Percentiles rank a stretch among this genome's conserved stretches.
Evolutionary conservation across 2,797 vertebrate species (phyloP).

Genomic region (Catostomus latipinnis): DNA sequence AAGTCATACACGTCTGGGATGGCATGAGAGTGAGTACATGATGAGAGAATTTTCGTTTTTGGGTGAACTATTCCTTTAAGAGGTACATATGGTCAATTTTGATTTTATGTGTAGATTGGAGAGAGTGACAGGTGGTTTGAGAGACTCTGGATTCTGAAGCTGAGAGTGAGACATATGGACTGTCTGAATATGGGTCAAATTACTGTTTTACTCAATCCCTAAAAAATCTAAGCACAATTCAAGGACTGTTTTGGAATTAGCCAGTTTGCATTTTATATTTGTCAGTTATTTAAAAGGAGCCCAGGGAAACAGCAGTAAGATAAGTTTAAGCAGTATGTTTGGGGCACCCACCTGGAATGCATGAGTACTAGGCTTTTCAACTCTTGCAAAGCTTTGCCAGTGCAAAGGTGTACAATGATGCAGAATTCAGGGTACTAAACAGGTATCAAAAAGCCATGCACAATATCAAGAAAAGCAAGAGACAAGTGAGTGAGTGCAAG

Average conservation of each 20-base stretch:
- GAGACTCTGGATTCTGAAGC: too few species aligned
- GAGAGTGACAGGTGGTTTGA: too few species aligned
- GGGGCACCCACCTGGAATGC: conserved; percentile 13
- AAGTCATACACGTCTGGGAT: too few species aligned
- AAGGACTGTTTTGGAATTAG: not conserved
- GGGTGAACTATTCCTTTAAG: too few species aligned
- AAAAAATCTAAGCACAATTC: not conserved
- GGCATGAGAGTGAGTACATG: too few species aligned
- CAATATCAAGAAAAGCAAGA: conserved; percentile 6
- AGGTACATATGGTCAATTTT: too few species aligned
- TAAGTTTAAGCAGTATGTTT: not conserved
- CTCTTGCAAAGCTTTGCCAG: not conserved
- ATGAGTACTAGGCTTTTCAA: not conserved
- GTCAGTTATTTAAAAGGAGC: not conserved
- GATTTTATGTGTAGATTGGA: too few species aligned
- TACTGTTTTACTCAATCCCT: too few species aligned
- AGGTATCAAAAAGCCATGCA: conserved; percentile 36
- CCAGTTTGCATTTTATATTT: not conserved
- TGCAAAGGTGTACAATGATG: conserved; percentile 4
- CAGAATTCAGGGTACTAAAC: conserved; percentile 1
- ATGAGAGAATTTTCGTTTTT: too few species aligned
- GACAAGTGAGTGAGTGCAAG: not conserved
- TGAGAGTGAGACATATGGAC: not conserved
- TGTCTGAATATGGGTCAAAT: not conserved
- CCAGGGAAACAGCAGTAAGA: not conserved